These are phyloP conservation scores for Calidris pugnax DNA, from an alignment of 2,113 vertebrate species.

Conservation along the genomic window DNA sequence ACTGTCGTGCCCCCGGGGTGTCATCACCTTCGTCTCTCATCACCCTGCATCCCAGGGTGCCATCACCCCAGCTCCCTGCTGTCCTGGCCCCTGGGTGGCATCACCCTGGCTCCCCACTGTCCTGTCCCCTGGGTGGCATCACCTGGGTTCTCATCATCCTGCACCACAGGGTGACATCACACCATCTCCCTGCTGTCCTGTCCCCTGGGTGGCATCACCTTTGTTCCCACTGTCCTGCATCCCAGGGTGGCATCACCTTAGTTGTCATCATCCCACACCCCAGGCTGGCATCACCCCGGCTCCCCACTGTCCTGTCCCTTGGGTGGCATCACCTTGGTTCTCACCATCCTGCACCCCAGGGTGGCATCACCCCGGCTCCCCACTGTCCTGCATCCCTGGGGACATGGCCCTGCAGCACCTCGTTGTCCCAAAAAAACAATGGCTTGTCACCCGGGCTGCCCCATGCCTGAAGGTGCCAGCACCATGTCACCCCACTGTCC, in stretches of 20 bases:
- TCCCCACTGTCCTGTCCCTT: background rate
- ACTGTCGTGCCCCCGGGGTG: background rate
- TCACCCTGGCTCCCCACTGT: rapidly evolving
- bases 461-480: background rate
- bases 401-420: background rate
- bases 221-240: rapidly evolving
- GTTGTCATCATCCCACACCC: too few species aligned
- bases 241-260: background rate
- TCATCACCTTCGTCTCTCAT: background rate
- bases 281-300: background rate
- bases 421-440: background rate
- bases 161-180: background rate
- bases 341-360: background rate
- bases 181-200: rapidly evolving
- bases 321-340: background rate
- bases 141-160: background rate
- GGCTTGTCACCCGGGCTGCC: background rate
- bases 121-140: background rate
- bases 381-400: background rate
- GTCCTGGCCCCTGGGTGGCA: background rate
- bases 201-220: background rate
- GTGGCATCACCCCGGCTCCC: background rate
- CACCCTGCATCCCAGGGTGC: too few species aligned
- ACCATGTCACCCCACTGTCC: background rate
- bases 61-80: rapidly evolving